Evolutionary conservation across 2,888 invertebrate genomes (phyloP).

Genomic region (Drosophila helvetica): DNA sequence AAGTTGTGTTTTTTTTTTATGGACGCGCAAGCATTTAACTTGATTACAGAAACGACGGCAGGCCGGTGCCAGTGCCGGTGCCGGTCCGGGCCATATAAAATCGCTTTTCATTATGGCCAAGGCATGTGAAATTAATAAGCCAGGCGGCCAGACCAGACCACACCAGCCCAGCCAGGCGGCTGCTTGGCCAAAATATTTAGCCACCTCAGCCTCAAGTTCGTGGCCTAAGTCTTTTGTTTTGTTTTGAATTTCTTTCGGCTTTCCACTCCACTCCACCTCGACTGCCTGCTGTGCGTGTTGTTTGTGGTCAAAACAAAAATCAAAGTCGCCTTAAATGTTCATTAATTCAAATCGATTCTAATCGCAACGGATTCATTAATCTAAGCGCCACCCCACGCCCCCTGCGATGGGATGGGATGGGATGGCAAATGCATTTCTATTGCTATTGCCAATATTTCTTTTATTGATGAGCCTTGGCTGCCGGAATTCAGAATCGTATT

Average conservation of each 20-base stretch:
- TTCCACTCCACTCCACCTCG: neutral
- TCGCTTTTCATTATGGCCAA: conserved; percentile 70
- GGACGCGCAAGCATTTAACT: conserved; percentile 73
- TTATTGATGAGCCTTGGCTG: conserved; percentile 65
- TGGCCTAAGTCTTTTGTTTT: conserved; percentile 75
- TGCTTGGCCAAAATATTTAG: conserved; percentile 37
- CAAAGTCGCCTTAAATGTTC: conserved; percentile 68
- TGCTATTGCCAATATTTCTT: conserved; percentile 36
- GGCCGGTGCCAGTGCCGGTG: conserved; percentile 42
- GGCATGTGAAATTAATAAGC: conserved; percentile 75
- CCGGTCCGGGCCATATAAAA: conserved; percentile 66
- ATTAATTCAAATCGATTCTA: conserved; percentile 79
- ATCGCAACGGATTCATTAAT: conserved; percentile 73
- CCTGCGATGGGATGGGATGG: neutral
- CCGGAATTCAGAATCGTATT: conserved; percentile 12
- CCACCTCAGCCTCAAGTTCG: conserved; percentile 63
- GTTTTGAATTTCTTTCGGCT: conserved; percentile 1
- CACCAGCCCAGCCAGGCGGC: neutral
- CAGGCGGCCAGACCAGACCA: conserved; percentile 5
- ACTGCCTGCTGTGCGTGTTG: conserved; percentile 57
- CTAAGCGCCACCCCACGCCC: conserved; percentile 75
- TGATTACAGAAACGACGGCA: conserved; percentile 77
- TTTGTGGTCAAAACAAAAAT: conserved; percentile 70
- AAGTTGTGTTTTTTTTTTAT: conserved; percentile 58
- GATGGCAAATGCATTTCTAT: conserved; percentile 59